These are phyloP conservation scores for Luehdorfia chinensis DNA, from an alignment of 1,140 invertebrate genomes.

Conservation along the genomic window DNA sequence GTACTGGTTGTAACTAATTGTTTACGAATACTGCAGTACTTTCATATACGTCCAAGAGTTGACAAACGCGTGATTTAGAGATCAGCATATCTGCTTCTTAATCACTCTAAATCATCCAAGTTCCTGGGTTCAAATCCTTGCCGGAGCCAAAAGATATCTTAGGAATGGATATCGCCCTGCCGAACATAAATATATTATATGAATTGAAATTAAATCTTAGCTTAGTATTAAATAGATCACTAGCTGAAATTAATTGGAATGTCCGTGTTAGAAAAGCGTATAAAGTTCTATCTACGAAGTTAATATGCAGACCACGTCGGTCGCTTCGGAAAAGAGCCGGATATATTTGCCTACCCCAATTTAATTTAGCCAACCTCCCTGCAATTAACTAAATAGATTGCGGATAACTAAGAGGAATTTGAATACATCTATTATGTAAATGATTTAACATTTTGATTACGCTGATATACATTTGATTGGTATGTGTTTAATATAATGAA, in stretches of 20 bases:
- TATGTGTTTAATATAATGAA: too few relatives aligned
- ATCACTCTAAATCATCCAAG: conserved; percentile 16
- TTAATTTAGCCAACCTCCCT: conserved; percentile 19
- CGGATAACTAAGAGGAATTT: conserved; percentile 14
- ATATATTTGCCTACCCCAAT: conserved; percentile 19
- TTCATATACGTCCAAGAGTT: too few relatives aligned
- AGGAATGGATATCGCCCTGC: too few relatives aligned
- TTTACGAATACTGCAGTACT: too few relatives aligned
- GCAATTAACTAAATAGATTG: conserved; percentile 23
- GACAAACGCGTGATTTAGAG: too few relatives aligned
- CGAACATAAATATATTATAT: too few relatives aligned
- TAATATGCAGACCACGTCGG: conserved; percentile 13
- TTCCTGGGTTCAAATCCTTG: too few relatives aligned
- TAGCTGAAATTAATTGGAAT: background rate
- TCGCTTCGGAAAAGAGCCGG: conserved; percentile 15
- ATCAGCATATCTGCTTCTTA: too few relatives aligned
- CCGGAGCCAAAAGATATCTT: too few relatives aligned
- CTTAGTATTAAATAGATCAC: background rate
- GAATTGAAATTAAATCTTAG: background rate
- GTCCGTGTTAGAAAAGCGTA: conserved; percentile 1
- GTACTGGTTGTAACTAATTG: too few relatives aligned
- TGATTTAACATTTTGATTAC: conserved; percentile 6
- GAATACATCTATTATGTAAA: conserved; percentile 15
- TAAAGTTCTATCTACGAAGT: background rate
- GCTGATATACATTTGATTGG: background rate